phyloP scores from a whole-genome alignment of 2,113 vertebrate species.

The Cercocebus atys region DNA sequence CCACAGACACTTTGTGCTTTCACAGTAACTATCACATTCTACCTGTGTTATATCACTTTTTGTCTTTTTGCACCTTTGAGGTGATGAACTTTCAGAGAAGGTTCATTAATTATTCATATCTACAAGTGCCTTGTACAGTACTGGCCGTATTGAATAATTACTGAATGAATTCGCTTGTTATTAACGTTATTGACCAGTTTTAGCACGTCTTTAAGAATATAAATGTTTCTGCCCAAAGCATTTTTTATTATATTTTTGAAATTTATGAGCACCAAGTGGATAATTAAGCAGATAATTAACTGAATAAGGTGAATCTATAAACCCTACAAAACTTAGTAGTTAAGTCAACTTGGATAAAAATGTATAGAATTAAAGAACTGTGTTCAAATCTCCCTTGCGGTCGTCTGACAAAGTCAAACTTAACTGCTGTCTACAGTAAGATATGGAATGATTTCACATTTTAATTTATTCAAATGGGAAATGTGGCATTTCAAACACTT shows the following conservation, averaged over 20 bases:
- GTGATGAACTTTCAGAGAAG: background rate
- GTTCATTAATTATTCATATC: background rate
- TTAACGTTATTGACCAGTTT: background rate
- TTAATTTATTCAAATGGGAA: conserved; percentile 8
- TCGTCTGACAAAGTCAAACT: background rate
- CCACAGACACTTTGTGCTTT: background rate
- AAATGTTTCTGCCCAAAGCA: background rate
- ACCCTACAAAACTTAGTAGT: background rate
- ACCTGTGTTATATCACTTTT: background rate
- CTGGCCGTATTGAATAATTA: background rate
- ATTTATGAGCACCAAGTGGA: background rate
- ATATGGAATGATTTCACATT: background rate
- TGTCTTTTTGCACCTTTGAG: background rate
- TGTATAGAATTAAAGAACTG: background rate
- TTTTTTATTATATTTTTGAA: background rate
- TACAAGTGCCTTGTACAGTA: background rate
- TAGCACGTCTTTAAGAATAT: background rate
- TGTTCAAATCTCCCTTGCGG: background rate
- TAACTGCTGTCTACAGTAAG: background rate
- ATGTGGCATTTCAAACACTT: background rate
- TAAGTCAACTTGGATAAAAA: background rate
- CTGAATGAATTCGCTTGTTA: background rate
- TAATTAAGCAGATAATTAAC: background rate
- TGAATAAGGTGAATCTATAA: background rate
- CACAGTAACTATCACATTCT: background rate